Conservation (phyloP, 2,888 invertebrate species). For the Pollenia amentaria region DNA sequence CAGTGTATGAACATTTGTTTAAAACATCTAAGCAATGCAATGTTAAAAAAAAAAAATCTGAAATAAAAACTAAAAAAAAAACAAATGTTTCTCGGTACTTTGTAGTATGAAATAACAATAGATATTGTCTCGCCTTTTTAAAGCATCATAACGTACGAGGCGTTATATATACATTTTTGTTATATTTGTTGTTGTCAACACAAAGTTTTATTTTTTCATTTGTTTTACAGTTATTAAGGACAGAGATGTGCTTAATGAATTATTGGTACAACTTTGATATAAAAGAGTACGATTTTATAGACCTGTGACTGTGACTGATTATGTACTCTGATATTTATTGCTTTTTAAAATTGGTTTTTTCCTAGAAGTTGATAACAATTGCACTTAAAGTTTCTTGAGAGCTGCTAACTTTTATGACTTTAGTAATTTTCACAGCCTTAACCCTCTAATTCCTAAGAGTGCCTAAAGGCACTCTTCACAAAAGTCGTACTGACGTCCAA, state of each 20-base stretch:
- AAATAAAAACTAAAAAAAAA: slow-evolving; percentile 14
- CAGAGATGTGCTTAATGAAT: not conserved
- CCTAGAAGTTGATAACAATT: no score
- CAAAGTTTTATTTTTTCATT: slow-evolving; percentile 52
- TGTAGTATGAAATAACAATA: slow-evolving; percentile 66
- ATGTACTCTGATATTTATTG: no score
- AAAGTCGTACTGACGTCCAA: no score
- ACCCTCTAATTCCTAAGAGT: no score
- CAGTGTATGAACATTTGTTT: slow-evolving; percentile 16
- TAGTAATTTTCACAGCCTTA: no score
- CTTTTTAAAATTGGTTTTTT: no score
- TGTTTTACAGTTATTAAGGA: slow-evolving; percentile 49
- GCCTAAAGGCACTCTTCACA: no score
- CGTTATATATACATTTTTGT: slow-evolving; percentile 41
- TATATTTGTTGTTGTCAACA: slow-evolving; percentile 4
- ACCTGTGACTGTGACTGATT: not conserved
- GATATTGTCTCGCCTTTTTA: slow-evolving; percentile 72
- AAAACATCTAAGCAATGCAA: slow-evolving; percentile 48
- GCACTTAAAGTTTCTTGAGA: no score
- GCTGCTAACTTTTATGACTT: no score
- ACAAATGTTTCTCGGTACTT: slow-evolving; percentile 46
- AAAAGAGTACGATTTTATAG: no score
- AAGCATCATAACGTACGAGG: slow-evolving; percentile 67
- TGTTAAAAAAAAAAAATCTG: slow-evolving; percentile 22
- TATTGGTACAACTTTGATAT: not conserved